A percentile compares a stretch with the other conserved stretches of the same genome.
phyloP scores from a whole-genome alignment of 2,113 vertebrate genomes.

The Pteronura brasiliensis region DNA sequence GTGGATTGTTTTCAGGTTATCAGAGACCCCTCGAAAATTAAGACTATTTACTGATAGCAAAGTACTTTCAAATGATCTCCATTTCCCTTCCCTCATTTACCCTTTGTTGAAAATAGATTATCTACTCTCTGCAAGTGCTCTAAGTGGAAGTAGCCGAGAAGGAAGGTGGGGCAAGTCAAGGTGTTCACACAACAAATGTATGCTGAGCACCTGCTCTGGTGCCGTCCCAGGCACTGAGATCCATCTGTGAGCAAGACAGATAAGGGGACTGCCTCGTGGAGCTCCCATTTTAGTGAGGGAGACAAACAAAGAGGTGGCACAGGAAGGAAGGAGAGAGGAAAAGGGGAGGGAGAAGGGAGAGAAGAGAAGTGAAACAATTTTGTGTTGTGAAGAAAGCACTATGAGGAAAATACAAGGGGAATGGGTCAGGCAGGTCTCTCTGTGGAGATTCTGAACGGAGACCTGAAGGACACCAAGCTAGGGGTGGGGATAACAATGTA shows the following conservation, averaged over 20 bases:
- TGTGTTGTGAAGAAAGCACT: not conserved
- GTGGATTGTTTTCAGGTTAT: conserved; percentile 6
- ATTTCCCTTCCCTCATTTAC: not conserved
- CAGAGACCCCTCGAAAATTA: conserved; percentile 6
- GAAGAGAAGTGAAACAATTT: not conserved
- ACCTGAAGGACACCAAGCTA: not conserved
- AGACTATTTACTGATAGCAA: not conserved
- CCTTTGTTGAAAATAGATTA: conserved; percentile 5
- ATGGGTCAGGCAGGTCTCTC: not conserved
- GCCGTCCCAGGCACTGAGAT: no score
- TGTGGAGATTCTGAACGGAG: not conserved
- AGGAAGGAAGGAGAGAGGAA: not conserved
- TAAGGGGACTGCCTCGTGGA: not conserved
- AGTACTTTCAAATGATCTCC: not conserved
- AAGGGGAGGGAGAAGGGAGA: not conserved
- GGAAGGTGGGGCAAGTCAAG: not conserved
- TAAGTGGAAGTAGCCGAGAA: not conserved
- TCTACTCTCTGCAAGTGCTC: not conserved
- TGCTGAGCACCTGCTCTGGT: not conserved
- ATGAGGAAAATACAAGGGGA: not conserved
- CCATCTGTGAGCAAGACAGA: not conserved
- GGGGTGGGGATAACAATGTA: no score
- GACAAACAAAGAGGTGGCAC: not conserved
- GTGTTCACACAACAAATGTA: not conserved
- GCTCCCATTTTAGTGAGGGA: not conserved